phyloP scores from a whole-genome alignment of 2,797 vertebrate species.

The Megaceryle alcyon region DNA sequence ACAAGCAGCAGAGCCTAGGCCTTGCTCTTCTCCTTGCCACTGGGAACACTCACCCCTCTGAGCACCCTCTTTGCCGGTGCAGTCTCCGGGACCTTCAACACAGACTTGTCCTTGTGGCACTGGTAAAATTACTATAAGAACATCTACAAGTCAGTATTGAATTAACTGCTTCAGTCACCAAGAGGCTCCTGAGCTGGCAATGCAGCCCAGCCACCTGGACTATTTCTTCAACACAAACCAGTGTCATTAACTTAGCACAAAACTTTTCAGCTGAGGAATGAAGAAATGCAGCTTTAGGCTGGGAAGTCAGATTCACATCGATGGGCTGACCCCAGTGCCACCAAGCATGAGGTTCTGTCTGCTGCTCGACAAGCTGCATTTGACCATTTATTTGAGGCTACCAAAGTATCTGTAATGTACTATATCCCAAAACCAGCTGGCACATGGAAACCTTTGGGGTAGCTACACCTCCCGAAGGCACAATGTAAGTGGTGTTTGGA shows the following conservation, averaged over 20 bases:
- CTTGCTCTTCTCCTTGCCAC: background rate
- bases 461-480: background rate
- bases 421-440: background rate
- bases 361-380: background rate
- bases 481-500: background rate
- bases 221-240: background rate
- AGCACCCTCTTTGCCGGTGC: background rate
- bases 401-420: rapidly evolving
- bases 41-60: background rate
- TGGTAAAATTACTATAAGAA: background rate
- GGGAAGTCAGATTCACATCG: background rate
- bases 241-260: background rate
- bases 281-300: background rate
- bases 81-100: background rate
- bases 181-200: background rate
- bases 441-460: background rate
- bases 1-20: too few relatives aligned
- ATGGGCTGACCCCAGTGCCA: background rate
- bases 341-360: rapidly evolving
- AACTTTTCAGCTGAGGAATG: background rate
- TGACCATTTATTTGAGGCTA: background rate
- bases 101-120: background rate
- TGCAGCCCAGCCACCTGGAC: background rate
- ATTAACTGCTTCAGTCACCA: background rate
- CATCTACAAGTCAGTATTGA: background rate